Conservation (phyloP, 23 tunicate species). For the Ciona savignyi region DNA sequence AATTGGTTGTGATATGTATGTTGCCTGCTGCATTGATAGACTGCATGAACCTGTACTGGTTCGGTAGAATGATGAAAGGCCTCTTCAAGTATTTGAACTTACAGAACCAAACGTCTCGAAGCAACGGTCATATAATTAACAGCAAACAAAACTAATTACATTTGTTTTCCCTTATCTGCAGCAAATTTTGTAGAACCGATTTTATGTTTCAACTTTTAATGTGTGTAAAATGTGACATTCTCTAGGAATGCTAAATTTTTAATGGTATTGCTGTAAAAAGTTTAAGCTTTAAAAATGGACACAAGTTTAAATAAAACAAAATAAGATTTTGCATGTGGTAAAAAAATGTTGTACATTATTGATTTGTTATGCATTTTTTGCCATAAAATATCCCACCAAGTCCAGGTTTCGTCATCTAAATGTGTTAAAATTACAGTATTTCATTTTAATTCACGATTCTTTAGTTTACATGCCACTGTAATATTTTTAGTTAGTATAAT, state of each 20-base stretch:
- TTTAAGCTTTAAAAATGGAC: too few relatives aligned
- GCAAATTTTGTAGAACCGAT: neutral
- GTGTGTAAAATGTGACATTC: neutral
- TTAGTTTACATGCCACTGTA: too few relatives aligned
- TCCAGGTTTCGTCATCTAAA: too few relatives aligned
- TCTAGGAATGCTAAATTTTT: too few relatives aligned
- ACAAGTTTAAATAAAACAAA: too few relatives aligned
- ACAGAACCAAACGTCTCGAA: neutral
- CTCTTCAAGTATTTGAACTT: neutral
- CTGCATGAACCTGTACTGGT: neutral
- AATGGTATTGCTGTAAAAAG: too few relatives aligned
- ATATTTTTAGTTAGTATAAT: too few relatives aligned
- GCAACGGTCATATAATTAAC: neutral
- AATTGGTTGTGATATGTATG: neutral
- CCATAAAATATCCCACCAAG: too few relatives aligned
- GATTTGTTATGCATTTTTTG: too few relatives aligned
- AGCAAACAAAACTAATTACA: neutral
- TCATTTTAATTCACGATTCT: too few relatives aligned
- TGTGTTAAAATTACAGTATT: too few relatives aligned
- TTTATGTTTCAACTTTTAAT: too few relatives aligned
- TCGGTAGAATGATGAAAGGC: neutral
- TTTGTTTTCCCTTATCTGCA: neutral
- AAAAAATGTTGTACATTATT: neutral
- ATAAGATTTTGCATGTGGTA: neutral
- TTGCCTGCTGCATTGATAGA: neutral